phyloP scores from a whole-genome alignment of 2,888 invertebrate species.

The Molorchus minor region DNA sequence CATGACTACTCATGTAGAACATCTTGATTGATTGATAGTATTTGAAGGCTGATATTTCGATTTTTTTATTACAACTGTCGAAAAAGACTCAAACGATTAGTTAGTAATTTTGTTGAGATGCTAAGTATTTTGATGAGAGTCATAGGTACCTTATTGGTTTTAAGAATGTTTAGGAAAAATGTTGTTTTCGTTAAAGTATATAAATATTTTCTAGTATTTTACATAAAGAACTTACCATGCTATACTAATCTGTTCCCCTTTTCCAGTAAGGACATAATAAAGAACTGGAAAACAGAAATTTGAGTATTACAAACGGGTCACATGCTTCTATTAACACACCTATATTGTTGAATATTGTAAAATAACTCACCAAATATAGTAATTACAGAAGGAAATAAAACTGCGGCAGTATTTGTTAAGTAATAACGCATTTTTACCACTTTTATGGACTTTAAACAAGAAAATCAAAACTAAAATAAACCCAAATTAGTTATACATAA shows the following conservation, averaged over 20 bases:
- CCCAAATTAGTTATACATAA: constrained; percentile 6
- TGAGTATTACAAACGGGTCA: constrained; percentile 39
- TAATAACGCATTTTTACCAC: constrained; percentile 68
- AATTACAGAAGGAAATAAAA: constrained; percentile 37
- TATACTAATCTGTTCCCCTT: constrained; percentile 85
- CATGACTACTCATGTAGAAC: too few relatives aligned
- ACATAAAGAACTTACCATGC: constrained; percentile 73
- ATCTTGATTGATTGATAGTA: background rate
- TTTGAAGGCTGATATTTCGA: too few relatives aligned
- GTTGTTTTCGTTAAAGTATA: too few relatives aligned
- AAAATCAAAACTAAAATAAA: constrained; percentile 4
- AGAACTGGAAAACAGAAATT: constrained; percentile 57
- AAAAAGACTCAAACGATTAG: too few relatives aligned
- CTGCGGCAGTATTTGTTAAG: constrained; percentile 67
- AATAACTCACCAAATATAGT: constrained; percentile 49
- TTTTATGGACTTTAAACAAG: constrained; percentile 1
- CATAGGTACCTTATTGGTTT: too few relatives aligned
- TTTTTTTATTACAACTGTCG: too few relatives aligned
- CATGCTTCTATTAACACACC: constrained; percentile 45
- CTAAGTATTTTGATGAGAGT: too few relatives aligned
- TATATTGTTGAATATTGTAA: constrained; percentile 17
- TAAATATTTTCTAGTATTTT: too few relatives aligned
- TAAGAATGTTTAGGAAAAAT: too few relatives aligned
- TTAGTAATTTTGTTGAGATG: too few relatives aligned
- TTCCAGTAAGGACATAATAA: constrained; percentile 80